Evolutionary conservation across 2,113 vertebrate genomes (phyloP).

Genomic region (Protomyctophum bolini): DNA sequence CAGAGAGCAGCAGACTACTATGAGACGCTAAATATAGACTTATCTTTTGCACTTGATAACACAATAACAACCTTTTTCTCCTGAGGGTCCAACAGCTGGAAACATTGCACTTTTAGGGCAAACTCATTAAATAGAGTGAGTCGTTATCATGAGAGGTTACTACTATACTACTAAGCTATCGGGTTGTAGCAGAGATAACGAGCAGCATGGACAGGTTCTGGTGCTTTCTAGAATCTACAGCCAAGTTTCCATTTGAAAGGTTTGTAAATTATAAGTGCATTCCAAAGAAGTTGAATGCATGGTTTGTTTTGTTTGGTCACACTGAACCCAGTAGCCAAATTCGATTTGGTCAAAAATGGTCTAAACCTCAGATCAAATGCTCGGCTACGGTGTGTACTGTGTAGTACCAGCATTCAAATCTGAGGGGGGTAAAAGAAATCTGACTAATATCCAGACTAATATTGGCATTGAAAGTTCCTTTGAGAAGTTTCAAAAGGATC

Average conservation of each 20-base stretch:
- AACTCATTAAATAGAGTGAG: slow-evolving; percentile 71
- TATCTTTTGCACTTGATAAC: slow-evolving; percentile 21
- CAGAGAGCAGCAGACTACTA: not conserved
- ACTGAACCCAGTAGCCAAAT: no score
- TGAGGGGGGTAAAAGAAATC: no score
- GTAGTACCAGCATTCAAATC: no score
- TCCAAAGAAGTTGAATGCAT: no score
- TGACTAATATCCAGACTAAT: no score
- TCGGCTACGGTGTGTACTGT: no score
- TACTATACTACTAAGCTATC: slow-evolving; percentile 50
- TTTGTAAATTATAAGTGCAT: no score
- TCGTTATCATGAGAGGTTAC: slow-evolving; percentile 40
- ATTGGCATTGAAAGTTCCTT: no score
- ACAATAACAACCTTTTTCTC: slow-evolving; percentile 32
- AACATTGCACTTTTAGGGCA: slow-evolving; percentile 39
- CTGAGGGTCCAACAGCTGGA: slow-evolving; percentile 51
- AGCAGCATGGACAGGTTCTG: slow-evolving; percentile 39
- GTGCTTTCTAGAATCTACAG: not conserved
- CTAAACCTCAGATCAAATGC: no score
- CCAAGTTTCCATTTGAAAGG: no score
- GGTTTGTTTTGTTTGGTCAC: not conserved
- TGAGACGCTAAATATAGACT: slow-evolving; percentile 49
- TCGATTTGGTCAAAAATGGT: no score
- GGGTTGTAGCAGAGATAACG: slow-evolving; percentile 46
- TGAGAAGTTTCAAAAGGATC: no score